A percentile compares a stretch with the other conserved stretches of the same genome.
phyloP scores from a whole-genome alignment of 2,888 invertebrate genomes.

The Acleris sparsana region DNA sequence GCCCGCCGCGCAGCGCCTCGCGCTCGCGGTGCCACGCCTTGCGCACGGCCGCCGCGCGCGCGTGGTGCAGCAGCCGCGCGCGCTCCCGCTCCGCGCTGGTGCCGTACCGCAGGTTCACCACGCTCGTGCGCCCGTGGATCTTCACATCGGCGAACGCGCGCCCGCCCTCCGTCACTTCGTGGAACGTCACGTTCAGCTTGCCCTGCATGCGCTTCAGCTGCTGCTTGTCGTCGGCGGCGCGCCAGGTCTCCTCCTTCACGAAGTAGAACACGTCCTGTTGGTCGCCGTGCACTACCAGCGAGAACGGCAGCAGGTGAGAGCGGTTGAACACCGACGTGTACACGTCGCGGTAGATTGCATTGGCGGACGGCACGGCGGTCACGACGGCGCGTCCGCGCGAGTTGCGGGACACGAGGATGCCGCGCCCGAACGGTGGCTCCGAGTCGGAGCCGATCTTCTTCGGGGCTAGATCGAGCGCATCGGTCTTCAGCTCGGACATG shows the following conservation, averaged over 20 bases:
- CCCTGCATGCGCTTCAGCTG: conserved; percentile 95
- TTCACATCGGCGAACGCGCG: conserved; percentile 93
- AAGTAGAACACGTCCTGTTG: conserved; percentile 97
- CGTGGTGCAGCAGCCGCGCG: conserved; percentile 94
- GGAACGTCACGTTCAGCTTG: conserved; percentile 95
- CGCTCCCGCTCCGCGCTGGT: conserved; percentile 95
- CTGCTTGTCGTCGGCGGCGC: conserved; percentile 93
- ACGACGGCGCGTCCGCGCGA: conserved; percentile 91
- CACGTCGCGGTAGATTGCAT: conserved; percentile 95
- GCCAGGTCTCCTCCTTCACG: conserved; percentile 95
- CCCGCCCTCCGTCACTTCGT: conserved; percentile 91
- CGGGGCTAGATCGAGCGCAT: conserved; percentile 89
- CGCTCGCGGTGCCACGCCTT: conserved; percentile 97
- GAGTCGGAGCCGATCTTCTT: conserved; percentile 91
- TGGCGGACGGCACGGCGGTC: conserved; percentile 94
- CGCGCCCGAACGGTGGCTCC: conserved; percentile 94
- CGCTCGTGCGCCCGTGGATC: conserved; percentile 94
- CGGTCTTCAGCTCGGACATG: conserved; percentile 90
- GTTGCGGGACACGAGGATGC: conserved; percentile 92
- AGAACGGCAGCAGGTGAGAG: conserved; percentile 93
- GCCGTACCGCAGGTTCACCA: conserved; percentile 97
- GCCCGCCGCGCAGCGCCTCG: conserved; percentile 90
- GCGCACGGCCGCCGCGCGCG: conserved; percentile 92
- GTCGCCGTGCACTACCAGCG: conserved; percentile 93
- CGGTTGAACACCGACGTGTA: conserved; percentile 96